These are phyloP conservation scores for Xestia ashworthii DNA, from an alignment of 2,888 invertebrate species.

Conservation along the genomic window DNA sequence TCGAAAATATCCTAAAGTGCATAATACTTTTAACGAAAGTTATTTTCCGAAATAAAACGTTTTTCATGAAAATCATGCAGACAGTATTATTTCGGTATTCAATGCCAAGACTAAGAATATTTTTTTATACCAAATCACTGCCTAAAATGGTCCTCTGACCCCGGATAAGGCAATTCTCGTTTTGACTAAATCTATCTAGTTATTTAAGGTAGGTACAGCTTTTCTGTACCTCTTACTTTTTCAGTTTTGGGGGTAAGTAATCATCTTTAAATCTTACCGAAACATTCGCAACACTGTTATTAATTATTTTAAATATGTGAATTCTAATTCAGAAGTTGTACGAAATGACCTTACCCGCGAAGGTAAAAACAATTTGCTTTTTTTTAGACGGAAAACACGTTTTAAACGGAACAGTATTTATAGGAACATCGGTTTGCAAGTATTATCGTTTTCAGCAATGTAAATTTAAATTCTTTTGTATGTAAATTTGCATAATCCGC, in stretches of 20 bases:
- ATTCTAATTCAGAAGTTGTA: slow-evolving; percentile 51
- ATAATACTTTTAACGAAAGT: not conserved
- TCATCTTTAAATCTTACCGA: not conserved
- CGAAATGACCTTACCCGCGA: slow-evolving; percentile 59
- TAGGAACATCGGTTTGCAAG: slow-evolving; percentile 62
- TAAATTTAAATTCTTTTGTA: slow-evolving; percentile 77
- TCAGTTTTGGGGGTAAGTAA: not conserved
- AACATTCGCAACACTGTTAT: slow-evolving; percentile 2
- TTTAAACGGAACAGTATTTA: slow-evolving; percentile 57
- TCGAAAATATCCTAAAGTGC: not conserved
- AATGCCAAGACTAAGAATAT: not conserved
- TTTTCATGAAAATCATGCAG: not conserved
- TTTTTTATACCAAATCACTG: not conserved
- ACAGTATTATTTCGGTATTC: too few species aligned
- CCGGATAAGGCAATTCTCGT: not conserved
- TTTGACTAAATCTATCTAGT: not conserved
- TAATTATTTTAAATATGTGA: slow-evolving; percentile 30
- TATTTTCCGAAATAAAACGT: not conserved
- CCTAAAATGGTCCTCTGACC: not conserved
- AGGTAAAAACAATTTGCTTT: slow-evolving; percentile 63
- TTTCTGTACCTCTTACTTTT: not conserved
- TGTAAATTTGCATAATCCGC: slow-evolving; percentile 74
- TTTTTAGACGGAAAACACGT: slow-evolving; percentile 66
- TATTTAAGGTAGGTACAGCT: not conserved
- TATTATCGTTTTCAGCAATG: slow-evolving; percentile 70